Percentiles rank a stretch among this genome's conserved stretches.
phyloP scores from a whole-genome alignment of 2,888 invertebrate genomes.

The Seladonia tumulorum region DNA sequence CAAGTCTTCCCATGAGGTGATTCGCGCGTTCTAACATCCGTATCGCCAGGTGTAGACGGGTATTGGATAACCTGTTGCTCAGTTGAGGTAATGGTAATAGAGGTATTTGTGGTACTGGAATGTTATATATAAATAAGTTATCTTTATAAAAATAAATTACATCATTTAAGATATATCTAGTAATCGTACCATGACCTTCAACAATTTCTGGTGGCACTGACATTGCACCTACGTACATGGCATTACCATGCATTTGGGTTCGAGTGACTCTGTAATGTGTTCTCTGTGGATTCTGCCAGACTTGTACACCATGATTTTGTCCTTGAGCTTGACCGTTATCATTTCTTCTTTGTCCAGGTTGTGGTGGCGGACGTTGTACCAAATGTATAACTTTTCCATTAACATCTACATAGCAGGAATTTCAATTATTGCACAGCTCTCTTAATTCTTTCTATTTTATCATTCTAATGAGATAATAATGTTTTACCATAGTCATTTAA shows the following conservation, averaged over 20 bases:
- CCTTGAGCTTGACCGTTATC: conserved; percentile 79
- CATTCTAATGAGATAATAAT: conserved; percentile 56
- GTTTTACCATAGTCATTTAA: conserved; percentile 93
- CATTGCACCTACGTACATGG: conserved; percentile 87
- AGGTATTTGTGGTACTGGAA: no score
- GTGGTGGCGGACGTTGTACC: conserved; percentile 94
- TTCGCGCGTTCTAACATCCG: conserved; percentile 85
- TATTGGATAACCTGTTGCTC: conserved; percentile 85
- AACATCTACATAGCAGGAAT: conserved; percentile 87
- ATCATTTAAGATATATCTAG: not conserved
- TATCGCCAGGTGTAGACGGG: conserved; percentile 85
- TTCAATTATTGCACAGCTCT: not conserved
- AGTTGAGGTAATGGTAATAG: conserved; percentile 85
- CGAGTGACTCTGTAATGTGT: conserved; percentile 79
- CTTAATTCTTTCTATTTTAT: not conserved
- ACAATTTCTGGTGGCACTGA: conserved; percentile 85
- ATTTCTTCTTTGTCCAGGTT: conserved; percentile 83
- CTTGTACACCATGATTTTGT: conserved; percentile 78
- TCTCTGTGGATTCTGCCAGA: conserved; percentile 68
- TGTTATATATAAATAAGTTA: not conserved
- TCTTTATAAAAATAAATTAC: not conserved
- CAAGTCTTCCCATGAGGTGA: conserved; percentile 84
- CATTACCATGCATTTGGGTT: conserved; percentile 83
- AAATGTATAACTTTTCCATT: conserved; percentile 96
- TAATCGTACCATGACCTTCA: conserved; percentile 75